Base-by-base conservation (phyloP, 2,888 invertebrate genomes). In the Ephialtes manifestator region DNA sequence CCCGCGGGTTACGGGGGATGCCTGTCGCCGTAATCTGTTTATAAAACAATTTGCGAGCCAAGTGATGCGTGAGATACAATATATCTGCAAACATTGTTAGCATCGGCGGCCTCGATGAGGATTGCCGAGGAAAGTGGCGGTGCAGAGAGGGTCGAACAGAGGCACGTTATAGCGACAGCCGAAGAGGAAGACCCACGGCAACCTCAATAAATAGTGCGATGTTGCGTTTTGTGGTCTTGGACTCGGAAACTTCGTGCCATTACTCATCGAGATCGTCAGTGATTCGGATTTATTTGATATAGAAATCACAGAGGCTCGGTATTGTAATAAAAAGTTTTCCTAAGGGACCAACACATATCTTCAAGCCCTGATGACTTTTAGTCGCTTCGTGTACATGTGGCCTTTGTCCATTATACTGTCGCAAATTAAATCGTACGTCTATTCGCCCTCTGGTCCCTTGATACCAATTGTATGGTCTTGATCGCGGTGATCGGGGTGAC, bases 11-110 rank as follows among this genome's bases (percentile, higher is more conserved):
- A 95, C 94, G 90, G 92, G 94, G 93, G 93, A 94, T 94, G 94
- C 94, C 94, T 93, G 95, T 94, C 94, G 95, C 95, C 95, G 95
- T 96, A 96, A 96, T 96, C 96, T 96, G 96, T 96, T 96, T 96
- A 96, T 96, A 95, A 96, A 96, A 96, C 96, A 96, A 96, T 96
- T 96, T 96, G 96, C 96, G 95, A 95, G 95, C 95, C 95, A 95
- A 95, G 94, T 96, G 96, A 96, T 96, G 96, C 96, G 96, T 96
- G 96, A 94, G 93, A 94, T 93, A 93, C 94, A 94, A 94, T 94
- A 93, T 94, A 94, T 94, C 94, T 93, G 91, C 94, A 94, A 94
- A 94, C 93, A 94, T 94, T 94, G 94, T 94, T 94, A 94, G 92
- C 94, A 94, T 94, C 93, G 93, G 92, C 93, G 93, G 85, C 92